Percentiles rank a stretch among this genome's conserved stretches.
Evolutionary conservation across 2,888 invertebrate genomes (phyloP).

Genomic region (Melieria picta): DNA sequence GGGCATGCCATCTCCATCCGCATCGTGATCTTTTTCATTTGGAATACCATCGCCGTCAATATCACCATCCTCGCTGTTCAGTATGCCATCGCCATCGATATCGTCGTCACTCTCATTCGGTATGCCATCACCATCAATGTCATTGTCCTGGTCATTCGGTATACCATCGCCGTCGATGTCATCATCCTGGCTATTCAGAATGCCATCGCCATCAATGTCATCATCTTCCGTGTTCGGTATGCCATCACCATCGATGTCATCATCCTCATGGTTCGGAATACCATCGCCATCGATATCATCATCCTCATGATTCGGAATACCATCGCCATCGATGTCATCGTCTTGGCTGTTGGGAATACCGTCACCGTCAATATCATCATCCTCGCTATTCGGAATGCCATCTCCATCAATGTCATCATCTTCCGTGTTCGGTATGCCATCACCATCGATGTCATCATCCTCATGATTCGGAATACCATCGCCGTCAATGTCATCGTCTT

Average conservation of each 20-base stretch:
- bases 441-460: conserved; percentile 55
- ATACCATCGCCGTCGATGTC: conserved; percentile 54
- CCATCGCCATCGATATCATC: conserved; percentile 56
- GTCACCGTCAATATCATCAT: conserved; percentile 51
- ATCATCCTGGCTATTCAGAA: conserved; percentile 58
- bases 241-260: conserved; percentile 56
- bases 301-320: conserved; percentile 54
- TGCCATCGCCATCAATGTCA: conserved; percentile 59
- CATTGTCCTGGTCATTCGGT: conserved; percentile 54
- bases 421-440: conserved; percentile 61
- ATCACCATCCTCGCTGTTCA: conserved; percentile 49
- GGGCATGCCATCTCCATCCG: conserved; percentile 45
- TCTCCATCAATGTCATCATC: conserved; percentile 63
- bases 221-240: conserved; percentile 60
- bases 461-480: conserved; percentile 55
- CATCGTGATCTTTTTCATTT: conserved; percentile 43
- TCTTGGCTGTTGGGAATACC: conserved; percentile 54
- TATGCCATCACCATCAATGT: conserved; percentile 61
- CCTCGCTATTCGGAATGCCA: conserved; percentile 49
- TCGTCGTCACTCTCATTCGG: conserved; percentile 60
- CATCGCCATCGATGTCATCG: conserved; percentile 55
- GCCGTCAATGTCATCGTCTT: conserved; percentile 57
- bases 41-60: conserved; percentile 46
- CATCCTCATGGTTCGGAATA: conserved; percentile 53
- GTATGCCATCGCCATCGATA: conserved; percentile 65